Percentiles rank a stretch among this genome's conserved stretches.
These are phyloP conservation scores for Otocyon megalotis DNA, from an alignment of 2,113 vertebrate genomes.

Conservation along the genomic window DNA sequence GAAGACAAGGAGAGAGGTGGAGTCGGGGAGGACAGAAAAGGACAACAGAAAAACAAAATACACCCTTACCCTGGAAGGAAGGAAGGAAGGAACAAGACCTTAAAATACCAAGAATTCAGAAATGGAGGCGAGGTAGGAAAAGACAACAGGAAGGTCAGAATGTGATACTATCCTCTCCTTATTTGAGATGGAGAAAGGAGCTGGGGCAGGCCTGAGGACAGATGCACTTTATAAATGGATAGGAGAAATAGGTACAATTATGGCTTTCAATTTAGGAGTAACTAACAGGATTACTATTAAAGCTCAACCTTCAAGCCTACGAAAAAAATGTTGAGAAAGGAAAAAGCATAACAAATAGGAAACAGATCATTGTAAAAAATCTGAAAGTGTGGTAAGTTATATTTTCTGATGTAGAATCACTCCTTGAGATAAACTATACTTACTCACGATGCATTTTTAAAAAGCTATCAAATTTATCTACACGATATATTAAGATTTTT, in stretches of 20 bases:
- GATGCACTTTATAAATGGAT: not conserved
- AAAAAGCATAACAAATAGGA: not conserved
- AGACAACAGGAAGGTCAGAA: fast-evolving
- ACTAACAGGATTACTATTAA: not conserved
- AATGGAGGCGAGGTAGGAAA: not conserved
- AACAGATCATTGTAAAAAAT: not conserved
- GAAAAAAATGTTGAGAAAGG: not conserved
- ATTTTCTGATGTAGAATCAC: not conserved
- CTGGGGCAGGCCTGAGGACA: no score
- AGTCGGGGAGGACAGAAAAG: not conserved
- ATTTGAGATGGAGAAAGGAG: not conserved
- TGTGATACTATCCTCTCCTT: not conserved
- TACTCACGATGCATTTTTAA: not conserved
- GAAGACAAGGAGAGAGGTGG: not conserved
- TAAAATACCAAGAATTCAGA: not conserved
- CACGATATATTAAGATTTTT: not conserved
- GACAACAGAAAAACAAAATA: not conserved
- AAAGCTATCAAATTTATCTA: not conserved
- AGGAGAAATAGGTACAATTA: not conserved
- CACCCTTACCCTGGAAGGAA: not conserved
- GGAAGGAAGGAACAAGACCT: no score
- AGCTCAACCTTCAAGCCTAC: not conserved
- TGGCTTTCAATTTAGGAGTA: not conserved
- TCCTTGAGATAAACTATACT: not conserved
- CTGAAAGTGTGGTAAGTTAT: not conserved